A percentile compares a stretch with the other conserved stretches of the same genome.
Evolutionary conservation across 2,888 invertebrate genomes (phyloP).

Genomic region (Drosophila leonis): DNA sequence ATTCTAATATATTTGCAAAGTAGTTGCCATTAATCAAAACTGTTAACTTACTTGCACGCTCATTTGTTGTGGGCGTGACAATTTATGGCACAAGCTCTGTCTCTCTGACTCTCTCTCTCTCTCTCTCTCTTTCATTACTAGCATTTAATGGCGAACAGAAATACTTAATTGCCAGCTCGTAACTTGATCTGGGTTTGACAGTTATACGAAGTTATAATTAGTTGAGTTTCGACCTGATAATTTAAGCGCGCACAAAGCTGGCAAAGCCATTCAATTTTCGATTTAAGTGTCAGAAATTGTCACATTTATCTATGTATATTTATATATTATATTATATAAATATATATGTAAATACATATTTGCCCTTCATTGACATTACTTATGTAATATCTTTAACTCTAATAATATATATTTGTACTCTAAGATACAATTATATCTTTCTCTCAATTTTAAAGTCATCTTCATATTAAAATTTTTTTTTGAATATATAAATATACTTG

Average conservation of each 20-base stretch:
- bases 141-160: constrained; percentile 10
- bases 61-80: constrained; percentile 23
- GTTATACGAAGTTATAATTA: constrained; percentile 25
- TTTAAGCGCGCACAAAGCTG: not conserved
- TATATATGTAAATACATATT: not conserved
- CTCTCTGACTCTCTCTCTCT: not conserved
- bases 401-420: not conserved
- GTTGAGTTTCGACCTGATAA: constrained; percentile 11
- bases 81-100: constrained; percentile 34
- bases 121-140: constrained; percentile 17
- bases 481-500: too few relatives aligned
- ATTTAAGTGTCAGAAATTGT: not conserved
- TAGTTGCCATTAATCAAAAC: constrained; percentile 72
- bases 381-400: not conserved
- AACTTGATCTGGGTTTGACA: constrained; percentile 44
- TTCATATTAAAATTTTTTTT: too few relatives aligned
- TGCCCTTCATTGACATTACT: not conserved
- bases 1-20: constrained; percentile 58
- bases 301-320: not conserved
- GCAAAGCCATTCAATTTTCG: not conserved
- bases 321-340: not conserved
- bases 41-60: constrained; percentile 30
- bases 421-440: too few relatives aligned
- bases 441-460: not conserved
- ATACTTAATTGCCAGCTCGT: constrained; percentile 9